A percentile compares a stretch with the other conserved stretches of the same genome.
These are phyloP conservation scores for Chiloscyllium punctatum DNA, from an alignment of 2,797 vertebrate species.

Conservation along the genomic window DNA sequence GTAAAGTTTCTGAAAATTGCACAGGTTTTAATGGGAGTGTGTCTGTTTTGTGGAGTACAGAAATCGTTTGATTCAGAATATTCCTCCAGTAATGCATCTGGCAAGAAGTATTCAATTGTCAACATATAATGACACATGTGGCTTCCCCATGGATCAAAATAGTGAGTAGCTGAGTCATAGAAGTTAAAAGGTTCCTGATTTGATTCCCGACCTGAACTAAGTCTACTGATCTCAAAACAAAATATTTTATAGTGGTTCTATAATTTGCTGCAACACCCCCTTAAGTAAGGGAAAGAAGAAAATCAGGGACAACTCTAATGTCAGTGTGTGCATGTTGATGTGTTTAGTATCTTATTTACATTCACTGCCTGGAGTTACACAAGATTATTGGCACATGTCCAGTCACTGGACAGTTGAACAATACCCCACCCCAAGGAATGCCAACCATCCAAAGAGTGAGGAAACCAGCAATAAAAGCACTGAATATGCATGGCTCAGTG, in stretches of 20 bases:
- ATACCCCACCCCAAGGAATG: neutral
- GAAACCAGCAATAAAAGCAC: neutral
- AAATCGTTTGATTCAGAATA: neutral
- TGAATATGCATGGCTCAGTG: neutral
- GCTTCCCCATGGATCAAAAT: neutral
- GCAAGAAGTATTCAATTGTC: neutral
- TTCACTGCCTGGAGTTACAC: neutral
- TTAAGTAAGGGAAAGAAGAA: neutral
- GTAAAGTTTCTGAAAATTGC: neutral
- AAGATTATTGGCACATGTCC: neutral
- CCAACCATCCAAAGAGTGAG: neutral
- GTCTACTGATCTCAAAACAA: neutral
- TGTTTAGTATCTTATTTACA: neutral
- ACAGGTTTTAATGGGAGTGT: neutral
- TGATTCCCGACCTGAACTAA: neutral
- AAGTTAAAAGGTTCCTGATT: neutral
- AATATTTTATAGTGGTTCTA: neutral
- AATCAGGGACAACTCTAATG: neutral
- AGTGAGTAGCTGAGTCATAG: neutral
- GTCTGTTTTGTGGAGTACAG: neutral
- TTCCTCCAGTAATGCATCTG: neutral
- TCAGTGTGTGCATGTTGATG: too few species aligned
- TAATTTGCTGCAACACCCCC: neutral
- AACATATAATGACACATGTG: neutral
- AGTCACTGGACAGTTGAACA: neutral